A percentile compares a stretch with the other conserved stretches of the same genome.
These are phyloP conservation scores for Tricholaema leucomelas DNA, from an alignment of 2,113 vertebrate species.

Conservation along the genomic window DNA sequence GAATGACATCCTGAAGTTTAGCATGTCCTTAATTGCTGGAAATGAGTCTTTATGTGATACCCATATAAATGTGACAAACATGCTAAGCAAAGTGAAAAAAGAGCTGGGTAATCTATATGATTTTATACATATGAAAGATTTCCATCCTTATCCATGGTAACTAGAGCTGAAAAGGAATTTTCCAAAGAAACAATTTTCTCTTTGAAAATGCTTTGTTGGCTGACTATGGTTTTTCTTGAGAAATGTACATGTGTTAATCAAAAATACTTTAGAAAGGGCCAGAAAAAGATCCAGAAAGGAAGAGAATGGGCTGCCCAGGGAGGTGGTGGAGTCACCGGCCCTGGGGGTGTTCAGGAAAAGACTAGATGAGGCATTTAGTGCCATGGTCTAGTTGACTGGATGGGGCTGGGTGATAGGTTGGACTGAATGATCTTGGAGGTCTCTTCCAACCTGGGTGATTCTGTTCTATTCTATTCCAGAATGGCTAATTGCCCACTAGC, in stretches of 20 bases:
- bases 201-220: not conserved
- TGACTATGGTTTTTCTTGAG: not conserved
- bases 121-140: not conserved
- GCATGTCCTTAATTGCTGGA: not conserved
- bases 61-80: not conserved
- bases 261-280: not conserved
- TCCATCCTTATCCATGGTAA: slow-evolving; percentile 48
- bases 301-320: too few species aligned
- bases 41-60: not conserved
- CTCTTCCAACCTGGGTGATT: too few species aligned
- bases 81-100: not conserved
- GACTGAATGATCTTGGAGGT: too few species aligned
- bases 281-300: not conserved
- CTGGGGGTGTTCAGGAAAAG: too few species aligned
- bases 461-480: too few species aligned
- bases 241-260: not conserved
- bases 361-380: too few species aligned
- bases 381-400: too few species aligned
- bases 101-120: not conserved
- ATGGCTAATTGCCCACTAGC: not conserved
- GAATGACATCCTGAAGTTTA: not conserved
- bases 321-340: too few species aligned
- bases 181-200: not conserved
- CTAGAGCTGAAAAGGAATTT: slow-evolving; percentile 6
- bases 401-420: too few species aligned